These are phyloP conservation scores for Tragelaphus oryx DNA, from an alignment of 2,797 vertebrate species.

Conservation along the genomic window DNA sequence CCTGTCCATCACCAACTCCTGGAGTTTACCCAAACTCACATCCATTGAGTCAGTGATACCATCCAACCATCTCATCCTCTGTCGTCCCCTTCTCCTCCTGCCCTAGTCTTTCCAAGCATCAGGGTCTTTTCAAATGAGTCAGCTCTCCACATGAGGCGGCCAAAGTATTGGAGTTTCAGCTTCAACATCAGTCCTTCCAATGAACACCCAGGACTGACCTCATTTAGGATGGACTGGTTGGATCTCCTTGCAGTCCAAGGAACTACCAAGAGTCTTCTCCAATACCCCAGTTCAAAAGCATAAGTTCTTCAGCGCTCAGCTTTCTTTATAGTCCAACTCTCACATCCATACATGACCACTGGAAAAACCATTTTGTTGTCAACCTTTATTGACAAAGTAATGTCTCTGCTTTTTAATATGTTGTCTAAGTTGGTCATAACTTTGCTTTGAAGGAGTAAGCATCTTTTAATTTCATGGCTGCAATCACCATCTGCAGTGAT, in stretches of 20 bases:
- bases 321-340: neutral
- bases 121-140: neutral
- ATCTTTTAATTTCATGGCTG: too few species aligned
- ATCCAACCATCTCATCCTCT: neutral
- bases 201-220: neutral
- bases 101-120: neutral
- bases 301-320: neutral
- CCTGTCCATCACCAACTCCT: neutral
- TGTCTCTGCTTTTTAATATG: too few species aligned
- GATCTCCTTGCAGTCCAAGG: neutral
- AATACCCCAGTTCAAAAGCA: neutral
- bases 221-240: neutral
- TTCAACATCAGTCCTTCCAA: neutral
- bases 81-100: neutral
- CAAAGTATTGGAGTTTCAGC: neutral
- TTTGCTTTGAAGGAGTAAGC: too few species aligned
- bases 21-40: neutral
- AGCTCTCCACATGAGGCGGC: neutral
- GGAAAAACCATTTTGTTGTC: too few species aligned
- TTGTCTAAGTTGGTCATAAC: too few species aligned
- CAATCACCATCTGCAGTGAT: too few species aligned
- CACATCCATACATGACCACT: too few species aligned
- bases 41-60: neutral
- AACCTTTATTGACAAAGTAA: too few species aligned
- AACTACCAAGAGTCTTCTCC: neutral